Evolutionary conservation across 1,140 invertebrate species (phyloP), one percentile per base, ranked within the genome.

Genomic region (Nautilus pompilius): DNA sequence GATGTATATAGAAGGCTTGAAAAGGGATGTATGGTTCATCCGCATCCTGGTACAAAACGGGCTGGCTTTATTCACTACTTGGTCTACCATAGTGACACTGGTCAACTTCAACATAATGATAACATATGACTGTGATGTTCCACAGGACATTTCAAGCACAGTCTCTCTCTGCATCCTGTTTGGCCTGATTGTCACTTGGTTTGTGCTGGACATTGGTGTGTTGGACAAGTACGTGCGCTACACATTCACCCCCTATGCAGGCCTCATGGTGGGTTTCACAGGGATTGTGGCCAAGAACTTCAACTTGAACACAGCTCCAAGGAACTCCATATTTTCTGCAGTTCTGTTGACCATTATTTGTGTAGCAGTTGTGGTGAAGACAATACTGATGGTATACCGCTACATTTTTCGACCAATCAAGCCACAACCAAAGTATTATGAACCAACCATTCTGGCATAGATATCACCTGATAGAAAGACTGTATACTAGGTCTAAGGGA

Each of bases 21-120:
- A 24, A 20, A 57, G n/a, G n/a, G 64, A 69, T 8, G 32, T 67
- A 5, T 81, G 79, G 79, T 48, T 79, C 15, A 71, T 72, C 13
- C 60, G 79, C 28, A 62, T 74, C n/a, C 54, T 82, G 17, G 71
- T 81, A 2, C 77, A 81, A 17, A 82, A 82, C 58, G 80, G 77
- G 17, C 59, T 81, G 0, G 71, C 68, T 13, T 72, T 80, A 17
- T 80, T 80, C 53, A 76, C 73, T 5, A 72, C 75, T 0, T 81
- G 79, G 79, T 68, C 68, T 15, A 74, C 71, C 20, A 69, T 81
- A 10, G 80, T 79, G 5, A 70, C 79, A 5, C 64, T 79, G 8
- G 66, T 81, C 22, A 82, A 81, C 62, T 62, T 71, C 34, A 58
- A 65, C 30, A 63, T 74, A 26, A 66, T 70, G 2, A 58, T 72